Base-by-base conservation (phyloP, 2,113 vertebrate species). In the Prietella phreatophila region DNA sequence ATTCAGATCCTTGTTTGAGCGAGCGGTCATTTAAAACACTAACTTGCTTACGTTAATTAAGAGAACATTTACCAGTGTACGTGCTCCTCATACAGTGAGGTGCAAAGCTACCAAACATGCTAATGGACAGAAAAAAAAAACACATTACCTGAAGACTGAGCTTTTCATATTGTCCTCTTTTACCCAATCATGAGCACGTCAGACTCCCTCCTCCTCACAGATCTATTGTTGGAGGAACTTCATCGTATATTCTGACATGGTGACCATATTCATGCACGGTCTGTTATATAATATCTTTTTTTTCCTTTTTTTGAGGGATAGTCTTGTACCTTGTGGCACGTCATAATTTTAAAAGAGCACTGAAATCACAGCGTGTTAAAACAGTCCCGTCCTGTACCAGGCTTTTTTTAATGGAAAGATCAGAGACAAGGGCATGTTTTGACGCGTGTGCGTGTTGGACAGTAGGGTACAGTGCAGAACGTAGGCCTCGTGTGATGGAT, bases 401-500 rank as follows among this genome's bases (percentile, higher is more conserved):
- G 15, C 14, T 3, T 8, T 39, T 36, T 39, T 17, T 47, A 39
- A 71, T 39, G 2, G 5, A 20, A 8, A 36, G 69, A 39, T 39
- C 17, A 14, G 63, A 65, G 63, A n/a, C n/a, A 11, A 39, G 22
- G 11, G 5, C 11, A 6, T 78, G 75, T 78, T 50, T 50, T 53
- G 75, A 50, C 13, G 75, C 25, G 22, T 7, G 22, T 7, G 27
- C 76, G 55, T 65, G 75, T 89, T 60, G 81, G 79, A 80, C 76
- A 85, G 79, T 83, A 69, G 67, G 55, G 78, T 83, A 88, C 84
- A 56, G 83, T 87, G 83, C 67, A 82, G 88, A 67, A 90, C 89
- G 83, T 85, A 83, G 85, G 81, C 39, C 71, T 85, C 53, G 47
- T 82, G 91, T 39, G 55, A 82, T 42, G n/a, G 91, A 89, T 92